Evolutionary conservation across 2,888 invertebrate genomes (phyloP), one percentile per base, ranked within the genome.

Genomic region (Perdita meconis): DNA sequence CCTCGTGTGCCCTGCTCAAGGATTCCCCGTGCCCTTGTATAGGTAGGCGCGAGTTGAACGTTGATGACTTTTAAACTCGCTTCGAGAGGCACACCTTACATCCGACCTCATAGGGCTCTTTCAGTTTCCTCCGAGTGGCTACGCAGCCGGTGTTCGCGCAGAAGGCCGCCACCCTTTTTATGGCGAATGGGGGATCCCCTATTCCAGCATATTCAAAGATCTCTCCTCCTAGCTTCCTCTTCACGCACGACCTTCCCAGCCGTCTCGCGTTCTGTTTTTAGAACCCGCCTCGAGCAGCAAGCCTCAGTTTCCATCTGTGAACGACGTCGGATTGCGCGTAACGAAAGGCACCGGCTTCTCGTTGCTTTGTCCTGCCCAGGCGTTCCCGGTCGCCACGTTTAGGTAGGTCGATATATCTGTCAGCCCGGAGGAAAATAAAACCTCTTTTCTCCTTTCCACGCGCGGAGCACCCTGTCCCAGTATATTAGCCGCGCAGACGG

Each of bases 291-390:
- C 90, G 65, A 94, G 93, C 81, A 90, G 92, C 55, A 93, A 93
- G 88, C 92, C 93, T 61, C 94, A 93, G 81, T 90, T 89, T 80
- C 90, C 89, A 77, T 89, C 89, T 47, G 88, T 90, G 71, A 89
- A 89, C 83, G 89, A 89, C 81, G 86, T 93, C 90, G 86, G 92
- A 91, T 64, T 93, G 90, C 87, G 92, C 90, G 84, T 91, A 90
- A 83, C 88, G 69, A 89, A 89, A 78, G 93, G 86, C 44, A 87
- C 89, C 50, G 93, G 93, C 87, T 93, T 95, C 85, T 95, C 95
- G 69, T 89, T 96, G 81, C 93, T 96, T 81, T 96, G 96, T 90
- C 94, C 96, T 53, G 95, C 95, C 85, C 96, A 96, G 93, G 95
- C 95, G 81, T 96, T 94, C 92, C 96, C 96, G 70, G 94, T 95